Percentiles rank a stretch among this genome's conserved stretches.
Evolutionary conservation across 2,888 invertebrate genomes (phyloP).

Genomic region (Chymomyza caudatula): DNA sequence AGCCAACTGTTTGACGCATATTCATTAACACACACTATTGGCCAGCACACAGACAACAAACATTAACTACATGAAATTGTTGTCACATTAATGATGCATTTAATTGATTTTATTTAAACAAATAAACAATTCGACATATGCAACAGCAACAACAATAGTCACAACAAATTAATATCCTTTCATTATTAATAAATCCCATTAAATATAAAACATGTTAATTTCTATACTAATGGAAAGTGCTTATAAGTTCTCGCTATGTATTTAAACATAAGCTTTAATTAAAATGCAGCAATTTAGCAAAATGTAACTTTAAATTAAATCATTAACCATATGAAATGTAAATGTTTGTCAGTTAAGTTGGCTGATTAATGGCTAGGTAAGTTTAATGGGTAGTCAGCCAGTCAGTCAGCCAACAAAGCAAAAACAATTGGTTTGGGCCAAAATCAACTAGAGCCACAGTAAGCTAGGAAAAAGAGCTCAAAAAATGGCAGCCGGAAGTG

Average conservation of each 20-base stretch:
- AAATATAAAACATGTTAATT: constrained; percentile 25
- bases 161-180: background rate
- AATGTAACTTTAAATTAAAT: background rate
- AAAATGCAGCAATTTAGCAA: background rate
- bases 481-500: constrained; percentile 60
- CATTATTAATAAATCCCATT: constrained; percentile 41
- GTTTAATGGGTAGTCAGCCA: background rate
- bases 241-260: background rate
- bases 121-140: background rate
- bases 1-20: constrained; percentile 5
- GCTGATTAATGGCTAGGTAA: constrained; percentile 34
- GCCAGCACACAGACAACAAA: too few relatives aligned
- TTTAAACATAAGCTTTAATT: background rate
- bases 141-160: background rate
- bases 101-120: background rate
- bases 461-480: background rate
- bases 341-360: constrained; percentile 28
- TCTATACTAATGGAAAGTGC: background rate
- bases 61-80: background rate
- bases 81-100: background rate
- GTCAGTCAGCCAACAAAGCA: background rate
- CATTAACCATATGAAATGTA: background rate
- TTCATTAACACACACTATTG: background rate
- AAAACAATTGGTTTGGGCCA: background rate
- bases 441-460: background rate